Base-by-base conservation (phyloP, 2,888 invertebrate species). In the Agrochola litura region DNA sequence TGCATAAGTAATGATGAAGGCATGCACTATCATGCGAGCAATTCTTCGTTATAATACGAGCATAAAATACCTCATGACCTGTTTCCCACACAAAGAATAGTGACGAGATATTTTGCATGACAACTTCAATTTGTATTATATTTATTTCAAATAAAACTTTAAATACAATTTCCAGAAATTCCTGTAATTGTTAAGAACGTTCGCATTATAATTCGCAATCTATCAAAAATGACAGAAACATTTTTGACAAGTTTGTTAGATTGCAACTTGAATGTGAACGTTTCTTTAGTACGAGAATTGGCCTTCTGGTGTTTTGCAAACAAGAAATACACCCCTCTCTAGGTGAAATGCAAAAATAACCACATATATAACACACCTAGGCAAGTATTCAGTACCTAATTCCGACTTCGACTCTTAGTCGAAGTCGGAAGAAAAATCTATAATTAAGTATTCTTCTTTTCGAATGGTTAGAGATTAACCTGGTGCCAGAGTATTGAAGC, bases 81-180 rank as follows among this genome's bases (percentile, higher is more conserved):
- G 30, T 25, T 79, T 79, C 78, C 37, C 74, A 81, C 65, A 54
- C 19, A 65, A 60, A 65, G 6, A 73, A 16, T 25, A 60, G 2
- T 46, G 22, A 54, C 14, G 10, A 25, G 22, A 16, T 65, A 65
- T 25, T 54, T 10, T 22, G 16, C 37, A 16, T 22, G 10, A 8
- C 14, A 25, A 58, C 12, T 58, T 52, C 22, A 37, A 43, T 25
- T 64, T 52, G 1, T 60, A 14, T 6, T 37, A 19, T 14, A 37
- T 30, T 63, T n/a, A 63, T 54, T 63, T 37, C 3, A 52, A 71
- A 37, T 14, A 64, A 56, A 54, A 37, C n/a, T 46, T 41, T 43
- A 30, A 43, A 25, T 52, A 66, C 14, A 41, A 41, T 6, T 30
- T 64, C 6, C 37, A 37, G 37, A 37, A 37, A 37, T 37, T 37